Conservation (phyloP, 1,140 invertebrate species). For the Adelges cooleyi region DNA sequence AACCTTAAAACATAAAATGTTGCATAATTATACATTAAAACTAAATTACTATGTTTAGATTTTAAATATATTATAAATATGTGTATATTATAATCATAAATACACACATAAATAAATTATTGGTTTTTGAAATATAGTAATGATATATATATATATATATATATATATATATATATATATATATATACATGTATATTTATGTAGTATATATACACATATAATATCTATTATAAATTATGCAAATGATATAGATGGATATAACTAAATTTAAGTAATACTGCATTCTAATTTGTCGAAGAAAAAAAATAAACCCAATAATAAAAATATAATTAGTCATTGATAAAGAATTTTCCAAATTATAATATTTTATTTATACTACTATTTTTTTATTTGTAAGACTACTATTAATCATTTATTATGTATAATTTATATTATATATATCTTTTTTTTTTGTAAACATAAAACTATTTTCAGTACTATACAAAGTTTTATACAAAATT, state of each 20-base stretch:
- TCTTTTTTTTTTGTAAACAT: constrained; percentile 17
- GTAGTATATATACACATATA: too few species aligned
- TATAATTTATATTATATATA: too few species aligned
- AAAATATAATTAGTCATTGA: constrained; percentile 14
- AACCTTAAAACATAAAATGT: constrained; percentile 18
- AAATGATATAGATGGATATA: too few species aligned
- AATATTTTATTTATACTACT: constrained; percentile 24
- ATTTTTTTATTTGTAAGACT: background rate
- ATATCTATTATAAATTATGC: constrained; percentile 12
- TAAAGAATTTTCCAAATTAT: constrained; percentile 21
- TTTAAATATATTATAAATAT: background rate
- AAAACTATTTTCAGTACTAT: constrained; percentile 11
- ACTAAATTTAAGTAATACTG: constrained; percentile 27
- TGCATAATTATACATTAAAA: constrained; percentile 16
- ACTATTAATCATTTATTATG: background rate
- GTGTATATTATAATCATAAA: constrained; percentile 2
- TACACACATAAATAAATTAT: background rate
- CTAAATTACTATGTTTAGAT: too few species aligned
- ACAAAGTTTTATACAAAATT: constrained; percentile 14
- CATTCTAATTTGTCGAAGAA: constrained; percentile 15
- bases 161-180: background rate
- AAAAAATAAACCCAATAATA: constrained; percentile 16
- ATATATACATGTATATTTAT: too few species aligned
- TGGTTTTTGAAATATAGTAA: background rate
- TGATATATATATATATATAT: constrained; percentile 11